phyloP scores from a whole-genome alignment of 2,113 vertebrate species.

The Tor tambroides region DNA sequence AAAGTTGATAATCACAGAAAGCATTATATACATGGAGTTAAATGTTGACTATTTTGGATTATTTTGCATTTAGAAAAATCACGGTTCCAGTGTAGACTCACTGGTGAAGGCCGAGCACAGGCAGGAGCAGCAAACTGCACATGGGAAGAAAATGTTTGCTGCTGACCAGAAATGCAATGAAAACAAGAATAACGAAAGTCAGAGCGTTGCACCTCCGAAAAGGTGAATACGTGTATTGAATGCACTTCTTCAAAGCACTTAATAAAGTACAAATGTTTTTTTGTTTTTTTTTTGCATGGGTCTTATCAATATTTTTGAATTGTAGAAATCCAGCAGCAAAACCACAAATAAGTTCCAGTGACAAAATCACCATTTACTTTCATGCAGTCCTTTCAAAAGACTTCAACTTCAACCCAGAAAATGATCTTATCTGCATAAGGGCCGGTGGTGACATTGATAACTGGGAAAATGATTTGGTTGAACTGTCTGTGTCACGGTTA shows the following conservation, averaged over 20 bases:
- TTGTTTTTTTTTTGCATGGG: too few relatives aligned
- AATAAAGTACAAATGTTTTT: too few relatives aligned
- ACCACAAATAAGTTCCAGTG: slow-evolving; percentile 45
- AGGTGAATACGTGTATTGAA: slow-evolving; percentile 18
- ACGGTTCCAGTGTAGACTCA: slow-evolving; percentile 62
- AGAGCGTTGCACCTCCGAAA: background rate
- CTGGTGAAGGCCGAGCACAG: too few relatives aligned
- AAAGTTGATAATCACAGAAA: too few relatives aligned
- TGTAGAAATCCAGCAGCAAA: slow-evolving; percentile 53
- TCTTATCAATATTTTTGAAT: slow-evolving; percentile 2
- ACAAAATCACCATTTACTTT: slow-evolving; percentile 82
- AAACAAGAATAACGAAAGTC: background rate
- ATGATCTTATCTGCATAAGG: slow-evolving; percentile 74
- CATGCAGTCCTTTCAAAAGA: slow-evolving; percentile 87
- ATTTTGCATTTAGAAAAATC: background rate
- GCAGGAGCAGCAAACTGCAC: too few relatives aligned
- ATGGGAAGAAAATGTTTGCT: background rate
- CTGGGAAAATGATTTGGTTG: slow-evolving; percentile 52
- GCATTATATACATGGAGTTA: too few relatives aligned
- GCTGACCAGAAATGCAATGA: background rate
- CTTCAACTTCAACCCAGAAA: slow-evolving; percentile 70
- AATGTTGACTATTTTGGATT: background rate
- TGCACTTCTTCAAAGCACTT: too few relatives aligned
- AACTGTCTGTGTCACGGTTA: slow-evolving; percentile 68
- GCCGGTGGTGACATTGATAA: slow-evolving; percentile 54